A percentile compares a stretch with the other conserved stretches of the same genome.
Conservation (phyloP, 2,113 vertebrate genomes). For the Bos taurus region DNA sequence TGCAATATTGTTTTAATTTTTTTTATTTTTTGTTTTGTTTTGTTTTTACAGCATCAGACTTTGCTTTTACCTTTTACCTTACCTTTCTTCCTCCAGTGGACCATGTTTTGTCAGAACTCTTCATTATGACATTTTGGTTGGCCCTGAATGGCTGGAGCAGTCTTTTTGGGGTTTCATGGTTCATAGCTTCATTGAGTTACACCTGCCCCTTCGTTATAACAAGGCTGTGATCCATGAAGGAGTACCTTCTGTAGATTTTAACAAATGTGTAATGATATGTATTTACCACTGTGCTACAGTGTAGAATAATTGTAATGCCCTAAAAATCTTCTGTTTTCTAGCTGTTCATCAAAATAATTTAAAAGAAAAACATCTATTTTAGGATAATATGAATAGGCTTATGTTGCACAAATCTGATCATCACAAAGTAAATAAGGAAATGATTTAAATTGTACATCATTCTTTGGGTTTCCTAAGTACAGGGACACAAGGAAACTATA, state of each 20-base stretch:
- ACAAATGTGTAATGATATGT: not conserved
- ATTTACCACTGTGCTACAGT: fast-evolving
- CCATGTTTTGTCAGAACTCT: not conserved
- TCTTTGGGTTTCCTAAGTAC: not conserved
- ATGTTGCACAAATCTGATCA: not conserved
- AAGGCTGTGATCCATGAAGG: not conserved
- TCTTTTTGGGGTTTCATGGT: not conserved
- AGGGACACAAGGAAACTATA: not conserved
- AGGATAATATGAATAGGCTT: not conserved
- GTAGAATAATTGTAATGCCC: not conserved
- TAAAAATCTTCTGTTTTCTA: not conserved
- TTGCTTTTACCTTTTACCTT: not conserved
- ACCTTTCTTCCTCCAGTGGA: not conserved
- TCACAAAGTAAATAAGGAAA: not conserved
- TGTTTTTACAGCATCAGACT: not conserved
- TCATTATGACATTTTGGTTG: not conserved
- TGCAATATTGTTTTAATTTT: not conserved
- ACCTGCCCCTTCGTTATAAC: not conserved
- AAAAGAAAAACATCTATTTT: not conserved
- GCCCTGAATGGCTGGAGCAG: not conserved
- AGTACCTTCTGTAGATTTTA: not conserved
- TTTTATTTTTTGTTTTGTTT: too few relatives aligned
- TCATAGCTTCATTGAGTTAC: not conserved
- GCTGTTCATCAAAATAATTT: not conserved
- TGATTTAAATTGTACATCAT: fast-evolving